These are phyloP conservation scores for Nomada goodeniana DNA, from an alignment of 2,888 invertebrate species.

Conservation along the genomic window DNA sequence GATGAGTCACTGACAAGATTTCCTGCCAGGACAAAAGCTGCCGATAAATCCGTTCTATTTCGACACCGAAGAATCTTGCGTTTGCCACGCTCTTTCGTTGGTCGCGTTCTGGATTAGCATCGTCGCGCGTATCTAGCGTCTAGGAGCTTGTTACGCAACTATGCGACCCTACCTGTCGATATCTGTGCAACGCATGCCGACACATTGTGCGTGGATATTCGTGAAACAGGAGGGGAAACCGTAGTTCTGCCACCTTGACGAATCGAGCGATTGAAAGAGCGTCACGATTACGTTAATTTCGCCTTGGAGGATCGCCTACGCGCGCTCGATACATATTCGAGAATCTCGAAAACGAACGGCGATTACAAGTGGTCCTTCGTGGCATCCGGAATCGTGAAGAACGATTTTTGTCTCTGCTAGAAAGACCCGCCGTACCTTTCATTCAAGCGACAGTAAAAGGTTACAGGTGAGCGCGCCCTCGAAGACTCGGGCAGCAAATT, in stretches of 20 bases:
- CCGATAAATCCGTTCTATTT: conserved; percentile 25
- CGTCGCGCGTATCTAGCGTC: background rate
- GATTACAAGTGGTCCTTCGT: background rate
- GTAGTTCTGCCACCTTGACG: conserved; percentile 23
- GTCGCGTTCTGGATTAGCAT: background rate
- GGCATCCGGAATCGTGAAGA: conserved; percentile 16
- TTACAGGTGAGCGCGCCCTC: background rate
- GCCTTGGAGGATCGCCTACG: conserved; percentile 64
- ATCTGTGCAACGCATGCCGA: background rate
- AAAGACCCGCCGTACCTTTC: background rate
- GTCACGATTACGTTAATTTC: conserved; percentile 18
- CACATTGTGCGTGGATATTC: conserved; percentile 5
- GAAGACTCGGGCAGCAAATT: conserved; percentile 1
- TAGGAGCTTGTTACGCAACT: conserved; percentile 19
- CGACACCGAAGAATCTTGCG: background rate
- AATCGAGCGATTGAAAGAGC: conserved; percentile 37
- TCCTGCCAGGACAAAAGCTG: conserved; percentile 54
- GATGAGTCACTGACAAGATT: conserved; percentile 71
- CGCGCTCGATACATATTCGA: conserved; percentile 50
- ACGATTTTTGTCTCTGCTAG: conserved; percentile 11
- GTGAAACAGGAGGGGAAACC: conserved; percentile 25
- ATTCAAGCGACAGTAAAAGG: too few species aligned
- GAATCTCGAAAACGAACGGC: conserved; percentile 52
- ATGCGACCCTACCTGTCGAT: background rate
- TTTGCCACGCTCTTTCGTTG: background rate